A percentile compares a stretch with the other conserved stretches of the same genome.
Evolutionary conservation across 2,888 invertebrate genomes (phyloP).

Genomic region (Monopis laevigella): DNA sequence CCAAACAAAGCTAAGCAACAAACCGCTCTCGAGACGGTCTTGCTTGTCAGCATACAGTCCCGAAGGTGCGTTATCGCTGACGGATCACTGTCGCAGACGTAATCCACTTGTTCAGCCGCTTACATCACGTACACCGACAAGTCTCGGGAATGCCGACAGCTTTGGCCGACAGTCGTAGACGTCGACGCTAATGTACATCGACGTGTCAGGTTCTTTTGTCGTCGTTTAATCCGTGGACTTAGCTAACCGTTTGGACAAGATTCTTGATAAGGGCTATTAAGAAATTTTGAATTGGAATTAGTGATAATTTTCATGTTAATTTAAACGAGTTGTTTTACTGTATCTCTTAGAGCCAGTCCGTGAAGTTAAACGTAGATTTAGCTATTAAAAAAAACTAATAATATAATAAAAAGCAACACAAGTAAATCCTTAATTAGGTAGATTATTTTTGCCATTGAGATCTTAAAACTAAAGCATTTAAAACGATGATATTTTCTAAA

Average conservation of each 20-base stretch:
- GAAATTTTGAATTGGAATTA: slow-evolving; percentile 4
- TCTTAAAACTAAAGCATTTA: too few species aligned
- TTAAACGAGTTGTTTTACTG: too few species aligned
- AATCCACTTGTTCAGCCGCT: slow-evolving; percentile 50
- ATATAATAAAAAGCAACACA: too few species aligned
- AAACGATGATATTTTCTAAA: too few species aligned
- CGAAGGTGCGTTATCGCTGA: slow-evolving; percentile 57
- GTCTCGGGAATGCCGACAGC: slow-evolving; percentile 20
- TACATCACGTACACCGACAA: slow-evolving; percentile 26
- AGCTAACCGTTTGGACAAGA: slow-evolving; percentile 65
- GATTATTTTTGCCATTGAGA: too few species aligned
- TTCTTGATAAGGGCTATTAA: slow-evolving; percentile 32
- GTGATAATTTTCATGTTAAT: too few species aligned
- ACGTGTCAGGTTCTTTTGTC: slow-evolving; percentile 43
- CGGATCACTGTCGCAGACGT: slow-evolving; percentile 55
- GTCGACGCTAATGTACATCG: slow-evolving; percentile 26
- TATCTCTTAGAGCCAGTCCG: too few species aligned
- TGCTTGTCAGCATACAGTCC: slow-evolving; percentile 43
- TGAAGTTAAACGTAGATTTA: too few species aligned
- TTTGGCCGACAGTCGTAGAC: slow-evolving; percentile 27
- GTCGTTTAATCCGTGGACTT: slow-evolving; percentile 55
- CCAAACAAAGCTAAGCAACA: too few species aligned
- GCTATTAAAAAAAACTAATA: too few species aligned
- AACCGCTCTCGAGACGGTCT: slow-evolving; percentile 49
- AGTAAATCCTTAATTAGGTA: too few species aligned